Evolutionary conservation across 2,113 vertebrate genomes (phyloP).

Genomic region (Rhipidura dahli): DNA sequence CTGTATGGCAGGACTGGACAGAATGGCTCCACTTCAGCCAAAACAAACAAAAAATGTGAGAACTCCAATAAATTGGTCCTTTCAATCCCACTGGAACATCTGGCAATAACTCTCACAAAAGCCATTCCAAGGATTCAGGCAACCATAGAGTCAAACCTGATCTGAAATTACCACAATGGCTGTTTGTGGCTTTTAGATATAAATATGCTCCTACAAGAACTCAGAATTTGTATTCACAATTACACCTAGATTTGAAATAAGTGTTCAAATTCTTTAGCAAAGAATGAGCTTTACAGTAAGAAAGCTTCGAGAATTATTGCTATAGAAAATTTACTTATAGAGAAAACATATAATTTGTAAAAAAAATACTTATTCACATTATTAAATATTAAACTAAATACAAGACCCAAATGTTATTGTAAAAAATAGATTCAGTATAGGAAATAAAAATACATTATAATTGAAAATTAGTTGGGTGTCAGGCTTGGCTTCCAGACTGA

Average conservation of each 20-base stretch:
- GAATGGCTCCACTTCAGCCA: neutral
- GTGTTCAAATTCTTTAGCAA: neutral
- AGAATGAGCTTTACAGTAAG: neutral
- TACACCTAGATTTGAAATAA: neutral
- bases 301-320: neutral
- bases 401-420: neutral
- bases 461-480: neutral
- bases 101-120: neutral
- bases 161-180: neutral
- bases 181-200: neutral
- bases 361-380: neutral
- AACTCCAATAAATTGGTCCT: rapidly evolving
- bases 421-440: neutral
- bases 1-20: neutral
- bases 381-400: neutral
- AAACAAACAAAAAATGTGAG: neutral
- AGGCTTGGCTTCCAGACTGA: neutral
- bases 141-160: neutral
- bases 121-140: neutral
- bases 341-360: neutral
- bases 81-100: neutral
- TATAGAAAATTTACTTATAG: neutral
- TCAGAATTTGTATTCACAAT: neutral
- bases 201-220: neutral
- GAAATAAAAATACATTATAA: neutral